These are phyloP conservation scores for Dryobota labecula DNA, from an alignment of 2,888 invertebrate genomes.

Conservation along the genomic window DNA sequence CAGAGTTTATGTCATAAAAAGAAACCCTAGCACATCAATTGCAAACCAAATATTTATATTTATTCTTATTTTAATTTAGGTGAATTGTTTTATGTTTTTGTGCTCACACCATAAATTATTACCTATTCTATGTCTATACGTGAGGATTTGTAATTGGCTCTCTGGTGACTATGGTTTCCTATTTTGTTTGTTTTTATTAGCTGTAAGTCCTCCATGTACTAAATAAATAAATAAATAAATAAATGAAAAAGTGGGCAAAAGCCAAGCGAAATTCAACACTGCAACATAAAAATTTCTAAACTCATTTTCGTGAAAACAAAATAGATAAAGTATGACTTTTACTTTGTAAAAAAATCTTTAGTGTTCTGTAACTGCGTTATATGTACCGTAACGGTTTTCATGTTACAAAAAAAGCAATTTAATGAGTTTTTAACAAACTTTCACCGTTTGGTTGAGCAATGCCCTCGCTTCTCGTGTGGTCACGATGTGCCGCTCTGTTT, in stretches of 20 bases:
- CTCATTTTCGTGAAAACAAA: conserved; percentile 52
- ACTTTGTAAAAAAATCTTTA: conserved; percentile 55
- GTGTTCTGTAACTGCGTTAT: conserved; percentile 58
- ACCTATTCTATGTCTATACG: no score
- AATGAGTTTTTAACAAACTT: conserved; percentile 76
- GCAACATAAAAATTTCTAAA: conserved; percentile 46
- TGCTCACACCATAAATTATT: no score
- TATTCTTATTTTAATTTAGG: no score
- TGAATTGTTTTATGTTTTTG: no score
- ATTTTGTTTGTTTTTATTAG: no score
- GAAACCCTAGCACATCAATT: no score
- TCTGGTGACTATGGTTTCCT: no score
- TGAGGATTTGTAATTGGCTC: no score
- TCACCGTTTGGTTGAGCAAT: conserved; percentile 74
- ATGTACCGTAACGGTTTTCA: conserved; percentile 77
- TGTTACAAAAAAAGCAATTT: conserved; percentile 76
- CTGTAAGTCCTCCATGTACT: no score
- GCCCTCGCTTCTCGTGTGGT: conserved; percentile 62
- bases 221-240: no score
- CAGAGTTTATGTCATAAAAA: conserved; percentile 5
- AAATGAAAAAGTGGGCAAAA: conserved; percentile 1
- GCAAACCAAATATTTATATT: no score
- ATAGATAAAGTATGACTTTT: conserved; percentile 55
- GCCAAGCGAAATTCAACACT: conserved; percentile 32
- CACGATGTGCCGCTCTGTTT: conserved; percentile 69